Evolutionary conservation across 1,140 invertebrate species (phyloP).

Genomic region (Brachionus calyciflorus): DNA sequence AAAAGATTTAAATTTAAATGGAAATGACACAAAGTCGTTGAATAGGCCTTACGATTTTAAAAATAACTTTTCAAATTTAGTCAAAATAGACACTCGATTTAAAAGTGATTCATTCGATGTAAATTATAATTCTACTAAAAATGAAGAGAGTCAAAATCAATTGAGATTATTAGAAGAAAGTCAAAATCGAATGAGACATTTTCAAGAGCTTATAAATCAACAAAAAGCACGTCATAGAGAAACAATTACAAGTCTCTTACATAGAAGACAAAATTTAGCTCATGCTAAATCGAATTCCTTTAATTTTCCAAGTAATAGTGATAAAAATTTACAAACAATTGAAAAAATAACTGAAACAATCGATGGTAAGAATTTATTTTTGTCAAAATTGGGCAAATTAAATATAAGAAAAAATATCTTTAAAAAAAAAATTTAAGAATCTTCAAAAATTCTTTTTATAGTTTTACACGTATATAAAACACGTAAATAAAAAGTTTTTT

Average conservation of each 20-base stretch:
- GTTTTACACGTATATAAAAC: too few relatives aligned
- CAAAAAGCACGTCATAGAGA: constrained; percentile 21
- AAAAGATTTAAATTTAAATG: background rate
- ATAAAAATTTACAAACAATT: too few relatives aligned
- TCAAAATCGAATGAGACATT: background rate
- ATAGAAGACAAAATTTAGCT: constrained; percentile 6
- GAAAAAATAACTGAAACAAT: background rate
- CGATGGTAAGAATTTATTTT: too few relatives aligned
- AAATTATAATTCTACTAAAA: background rate
- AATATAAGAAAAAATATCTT: too few relatives aligned
- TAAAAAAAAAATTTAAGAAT: too few relatives aligned
- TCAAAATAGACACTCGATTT: constrained; percentile 6
- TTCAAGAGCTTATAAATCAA: constrained; percentile 6
- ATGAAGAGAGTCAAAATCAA: background rate
- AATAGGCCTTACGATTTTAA: background rate
- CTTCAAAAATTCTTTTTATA: too few relatives aligned
- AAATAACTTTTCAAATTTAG: constrained; percentile 22
- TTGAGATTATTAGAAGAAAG: background rate
- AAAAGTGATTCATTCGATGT: constrained; percentile 20
- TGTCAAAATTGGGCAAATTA: too few relatives aligned
- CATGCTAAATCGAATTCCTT: background rate
- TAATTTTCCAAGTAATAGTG: too few relatives aligned
- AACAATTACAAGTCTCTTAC: constrained; percentile 12
- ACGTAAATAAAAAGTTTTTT: too few relatives aligned
- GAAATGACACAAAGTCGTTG: background rate